Evolutionary conservation across 2,113 vertebrate species (phyloP), one percentile per base, ranked within the genome.

Genomic region (Amia ocellicauda): DNA sequence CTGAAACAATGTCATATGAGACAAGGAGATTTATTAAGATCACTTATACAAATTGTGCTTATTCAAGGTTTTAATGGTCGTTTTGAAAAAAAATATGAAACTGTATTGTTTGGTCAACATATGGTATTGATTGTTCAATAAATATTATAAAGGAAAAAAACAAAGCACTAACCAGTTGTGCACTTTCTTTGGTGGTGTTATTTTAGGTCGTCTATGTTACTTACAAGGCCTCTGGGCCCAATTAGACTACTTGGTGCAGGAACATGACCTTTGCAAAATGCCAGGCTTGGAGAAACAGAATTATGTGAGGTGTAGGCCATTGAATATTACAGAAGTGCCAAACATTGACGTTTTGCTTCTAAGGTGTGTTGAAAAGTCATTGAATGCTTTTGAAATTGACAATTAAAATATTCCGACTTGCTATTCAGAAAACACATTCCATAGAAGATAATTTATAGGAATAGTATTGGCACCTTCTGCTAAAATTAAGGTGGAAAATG

Each of bases 211-310:
- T 19, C 28, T 28, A n/a, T 10, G 29, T 40, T 47, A 19, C 31
- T 49, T 13, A 58, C 27, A 65, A 23, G 45, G 42, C 28, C 24
- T 47, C 53, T 16, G 54, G 42, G 52, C 22, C 54, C 43, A 65
- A 40, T 65, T 49, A 49, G 54, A 24, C 26, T 36, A 29, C 26
- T 49, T 14, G 8, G 7, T 58, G 22, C 14, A 27, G 14, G 20
- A 50, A 11, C 41, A 2, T 51, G 55, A 58, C 63, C 53, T 64
- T 58, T 45, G 17, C 24, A 31, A 58, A 58, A 58, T 42, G 20
- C 54, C 63, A 57, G 27, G 9, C 3, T 19, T 26, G 22, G 11
- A 26, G 56, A 40, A n/a, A n/a, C 31, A 22, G 56, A 14, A 22
- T 2, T 22, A 31, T 22, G 17, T 11, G 10, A 22, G 2, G 4